Evolutionary conservation across 2,888 invertebrate genomes (phyloP), one percentile per base, ranked within the genome.

Genomic region (Deladenus siricidicola): DNA sequence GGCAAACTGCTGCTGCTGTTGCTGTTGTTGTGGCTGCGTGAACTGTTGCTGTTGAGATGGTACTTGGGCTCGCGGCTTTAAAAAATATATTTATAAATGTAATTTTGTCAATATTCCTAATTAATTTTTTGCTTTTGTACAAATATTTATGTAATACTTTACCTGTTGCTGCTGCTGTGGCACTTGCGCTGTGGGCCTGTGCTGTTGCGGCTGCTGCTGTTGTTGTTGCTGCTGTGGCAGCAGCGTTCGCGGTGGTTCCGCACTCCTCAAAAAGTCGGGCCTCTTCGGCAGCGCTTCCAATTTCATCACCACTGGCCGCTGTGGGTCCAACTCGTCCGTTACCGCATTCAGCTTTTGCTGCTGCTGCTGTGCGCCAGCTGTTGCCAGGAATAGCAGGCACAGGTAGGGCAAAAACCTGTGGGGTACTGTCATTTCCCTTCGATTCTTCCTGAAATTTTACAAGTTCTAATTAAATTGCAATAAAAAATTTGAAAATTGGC

Each of bases 171-270:
- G 3, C 6, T 17, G 23, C 26, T 42, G 62, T 23, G 54, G 39
- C 39, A 6, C 8, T 34, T 34, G 6, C 39, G 50, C 50, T 63
- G 51, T 56, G 56, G 14, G 56, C 21, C 19, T 24, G 24, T 23
- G 58, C 26, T 28, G 10, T 28, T 6, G 43, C 14, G n/a, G 39
- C 39, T n/a, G 43, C 29, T 30, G 63, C 52, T 3, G 67, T 47
- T 2, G 63, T 53, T 4, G 62, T 21, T 2, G 26, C 49, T n/a
- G 42, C 58, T 21, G 58, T 17, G 56, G 61, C 26, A 60, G 56
- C 1, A 72, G 64, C 26, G 74, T 72, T 24, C 70, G 70, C 44
- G 75, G 75, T 26, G 74, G 70, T 14, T 62, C 67, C 24, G 66
- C 69, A 60, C 58, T 58, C 8, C 55, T 34, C 62, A 60, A 53